phyloP scores from a whole-genome alignment of 1,140 invertebrate genomes.

The Aphis craccivora region DNA sequence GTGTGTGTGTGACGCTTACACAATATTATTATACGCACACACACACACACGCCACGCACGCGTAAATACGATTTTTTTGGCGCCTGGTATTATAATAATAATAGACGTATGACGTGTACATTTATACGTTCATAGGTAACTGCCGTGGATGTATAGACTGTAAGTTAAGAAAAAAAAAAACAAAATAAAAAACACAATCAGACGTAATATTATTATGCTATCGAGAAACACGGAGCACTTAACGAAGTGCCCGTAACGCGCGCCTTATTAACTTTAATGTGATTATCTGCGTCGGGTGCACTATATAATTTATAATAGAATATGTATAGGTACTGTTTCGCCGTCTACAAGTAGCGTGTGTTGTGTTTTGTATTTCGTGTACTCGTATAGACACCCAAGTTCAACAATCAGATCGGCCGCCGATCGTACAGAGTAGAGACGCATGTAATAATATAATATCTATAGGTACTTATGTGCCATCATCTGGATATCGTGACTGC shows the following conservation, averaged over 20 bases:
- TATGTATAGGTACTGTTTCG: background rate
- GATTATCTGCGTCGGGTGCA: slow-evolving; percentile 9
- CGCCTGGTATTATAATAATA: background rate
- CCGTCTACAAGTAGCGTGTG: background rate
- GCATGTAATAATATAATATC: no score
- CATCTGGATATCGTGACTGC: no score
- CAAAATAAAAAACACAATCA: background rate
- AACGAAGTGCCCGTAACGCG: slow-evolving; percentile 19
- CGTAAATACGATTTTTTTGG: background rate
- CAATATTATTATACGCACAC: background rate
- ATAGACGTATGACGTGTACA: background rate
- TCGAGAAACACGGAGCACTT: background rate
- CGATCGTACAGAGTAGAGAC: no score
- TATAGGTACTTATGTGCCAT: no score
- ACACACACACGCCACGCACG: background rate
- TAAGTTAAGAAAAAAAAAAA: background rate
- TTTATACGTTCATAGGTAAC: background rate
- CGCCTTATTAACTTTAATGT: slow-evolving; percentile 36
- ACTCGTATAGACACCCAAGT: background rate
- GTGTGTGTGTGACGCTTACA: no score
- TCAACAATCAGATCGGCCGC: no score
- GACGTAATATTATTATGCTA: background rate
- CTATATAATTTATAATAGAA: background rate
- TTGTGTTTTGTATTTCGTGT: background rate
- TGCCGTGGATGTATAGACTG: background rate